phyloP scores from a whole-genome alignment of 2,113 vertebrate species.

The Nanger granti region DNA sequence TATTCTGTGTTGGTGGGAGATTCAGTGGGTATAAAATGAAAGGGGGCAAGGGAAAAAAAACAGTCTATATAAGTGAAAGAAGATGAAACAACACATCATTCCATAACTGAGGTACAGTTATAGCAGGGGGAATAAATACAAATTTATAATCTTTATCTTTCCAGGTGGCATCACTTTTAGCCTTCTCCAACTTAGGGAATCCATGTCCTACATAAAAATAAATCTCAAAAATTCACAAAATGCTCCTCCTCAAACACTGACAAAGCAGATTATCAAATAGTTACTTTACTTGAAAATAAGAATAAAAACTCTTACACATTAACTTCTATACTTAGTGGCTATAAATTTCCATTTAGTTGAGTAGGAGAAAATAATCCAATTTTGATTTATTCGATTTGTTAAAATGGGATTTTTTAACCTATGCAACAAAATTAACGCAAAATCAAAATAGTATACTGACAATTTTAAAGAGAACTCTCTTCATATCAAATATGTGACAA shows the following conservation, averaged over 20 bases:
- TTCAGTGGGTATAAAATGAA: background rate
- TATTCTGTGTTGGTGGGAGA: background rate
- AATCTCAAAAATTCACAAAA: constrained; percentile 14
- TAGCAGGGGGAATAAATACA: background rate
- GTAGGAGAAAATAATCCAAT: background rate
- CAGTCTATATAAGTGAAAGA: background rate
- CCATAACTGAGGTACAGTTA: background rate
- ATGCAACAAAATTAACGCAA: constrained; percentile 39
- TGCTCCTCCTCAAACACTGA: background rate
- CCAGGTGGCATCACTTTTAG: background rate
- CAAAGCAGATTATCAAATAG: background rate
- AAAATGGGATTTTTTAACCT: constrained; percentile 36
- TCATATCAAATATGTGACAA: constrained; percentile 10
- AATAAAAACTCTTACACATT: background rate
- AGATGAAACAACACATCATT: background rate
- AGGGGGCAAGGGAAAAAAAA: background rate
- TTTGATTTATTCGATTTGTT: constrained; percentile 9
- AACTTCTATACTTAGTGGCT: background rate
- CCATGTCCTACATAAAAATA: background rate
- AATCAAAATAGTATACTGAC: constrained; percentile 1
- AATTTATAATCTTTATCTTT: constrained; percentile 14
- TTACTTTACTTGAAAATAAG: constrained; percentile 9
- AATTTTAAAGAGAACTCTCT: constrained; percentile 23
- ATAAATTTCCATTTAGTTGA: constrained; percentile 18
- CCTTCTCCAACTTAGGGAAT: background rate